These are phyloP conservation scores for Synergus laeviventris DNA, from an alignment of 2,888 invertebrate genomes.

Conservation along the genomic window DNA sequence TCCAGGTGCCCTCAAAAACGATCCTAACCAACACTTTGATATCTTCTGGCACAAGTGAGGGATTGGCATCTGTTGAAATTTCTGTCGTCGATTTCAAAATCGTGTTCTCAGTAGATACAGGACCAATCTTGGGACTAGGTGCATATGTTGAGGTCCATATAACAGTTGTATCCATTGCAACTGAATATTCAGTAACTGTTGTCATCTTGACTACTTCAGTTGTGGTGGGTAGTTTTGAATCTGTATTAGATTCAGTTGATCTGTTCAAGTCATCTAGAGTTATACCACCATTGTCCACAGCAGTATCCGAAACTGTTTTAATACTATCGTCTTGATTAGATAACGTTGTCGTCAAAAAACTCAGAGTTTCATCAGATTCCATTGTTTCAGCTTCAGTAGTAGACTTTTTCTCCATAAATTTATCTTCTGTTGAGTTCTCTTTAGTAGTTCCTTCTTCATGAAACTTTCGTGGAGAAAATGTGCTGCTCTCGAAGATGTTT, in stretches of 20 bases:
- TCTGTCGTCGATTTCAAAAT: slow-evolving; percentile 36
- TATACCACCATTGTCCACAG: background rate
- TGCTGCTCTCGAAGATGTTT: background rate
- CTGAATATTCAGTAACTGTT: slow-evolving; percentile 40
- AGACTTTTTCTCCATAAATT: background rate
- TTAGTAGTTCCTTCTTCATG: background rate
- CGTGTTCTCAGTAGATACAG: slow-evolving; percentile 14
- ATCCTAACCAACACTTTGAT: slow-evolving; percentile 65
- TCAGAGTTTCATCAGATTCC: slow-evolving; percentile 34
- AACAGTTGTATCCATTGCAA: slow-evolving; percentile 42
- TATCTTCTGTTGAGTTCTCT: background rate
- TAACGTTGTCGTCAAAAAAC: background rate
- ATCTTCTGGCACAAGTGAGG: slow-evolving; percentile 54
- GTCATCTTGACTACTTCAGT: slow-evolving; percentile 36
- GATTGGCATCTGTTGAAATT: slow-evolving; percentile 27
- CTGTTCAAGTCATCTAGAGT: background rate
- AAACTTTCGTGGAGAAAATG: background rate
- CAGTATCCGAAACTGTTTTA: background rate
- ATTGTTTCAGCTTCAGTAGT: slow-evolving; percentile 20
- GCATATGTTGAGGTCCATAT: slow-evolving; percentile 36
- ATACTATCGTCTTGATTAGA: background rate
- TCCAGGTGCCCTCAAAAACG: slow-evolving; percentile 63
- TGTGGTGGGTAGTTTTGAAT: slow-evolving; percentile 11
- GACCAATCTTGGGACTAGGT: background rate
- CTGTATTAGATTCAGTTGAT: background rate